phyloP scores from a whole-genome alignment of 2,113 vertebrate species.

The Nettapus auritus region DNA sequence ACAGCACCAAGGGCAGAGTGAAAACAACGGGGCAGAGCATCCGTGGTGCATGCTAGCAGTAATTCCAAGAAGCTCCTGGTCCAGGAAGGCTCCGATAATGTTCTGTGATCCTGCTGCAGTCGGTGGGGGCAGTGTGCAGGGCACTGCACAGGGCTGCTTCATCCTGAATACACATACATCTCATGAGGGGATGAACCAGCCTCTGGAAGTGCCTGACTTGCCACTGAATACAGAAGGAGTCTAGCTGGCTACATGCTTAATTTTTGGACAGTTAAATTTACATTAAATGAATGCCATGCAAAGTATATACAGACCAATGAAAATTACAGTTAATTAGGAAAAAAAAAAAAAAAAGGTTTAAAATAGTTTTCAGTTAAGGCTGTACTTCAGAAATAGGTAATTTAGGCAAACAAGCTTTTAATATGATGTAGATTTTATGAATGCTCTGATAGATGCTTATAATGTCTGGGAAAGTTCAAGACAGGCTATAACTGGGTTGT shows the following conservation, averaged over 20 bases:
- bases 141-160: neutral
- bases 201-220: neutral
- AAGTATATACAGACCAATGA: neutral
- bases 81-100: neutral
- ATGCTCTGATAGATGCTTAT: neutral
- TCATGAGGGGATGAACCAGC: neutral
- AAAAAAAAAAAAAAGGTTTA: neutral
- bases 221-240: neutral
- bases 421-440: constrained; percentile 2
- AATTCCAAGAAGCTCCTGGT: neutral
- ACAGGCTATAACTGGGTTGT: neutral
- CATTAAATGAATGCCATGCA: neutral
- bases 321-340: neutral
- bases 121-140: accelerated
- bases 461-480: neutral
- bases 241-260: neutral
- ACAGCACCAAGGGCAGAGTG: neutral
- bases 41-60: neutral
- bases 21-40: neutral
- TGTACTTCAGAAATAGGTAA: constrained; percentile 19
- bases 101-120: neutral
- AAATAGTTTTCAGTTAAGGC: neutral
- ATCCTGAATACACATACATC: neutral
- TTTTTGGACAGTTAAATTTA: neutral
- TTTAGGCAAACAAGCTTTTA: constrained; percentile 8